Percentiles rank a stretch among this genome's conserved stretches.
phyloP scores from a whole-genome alignment of 1,140 invertebrate genomes.

The Lordiphosa collinella region DNA sequence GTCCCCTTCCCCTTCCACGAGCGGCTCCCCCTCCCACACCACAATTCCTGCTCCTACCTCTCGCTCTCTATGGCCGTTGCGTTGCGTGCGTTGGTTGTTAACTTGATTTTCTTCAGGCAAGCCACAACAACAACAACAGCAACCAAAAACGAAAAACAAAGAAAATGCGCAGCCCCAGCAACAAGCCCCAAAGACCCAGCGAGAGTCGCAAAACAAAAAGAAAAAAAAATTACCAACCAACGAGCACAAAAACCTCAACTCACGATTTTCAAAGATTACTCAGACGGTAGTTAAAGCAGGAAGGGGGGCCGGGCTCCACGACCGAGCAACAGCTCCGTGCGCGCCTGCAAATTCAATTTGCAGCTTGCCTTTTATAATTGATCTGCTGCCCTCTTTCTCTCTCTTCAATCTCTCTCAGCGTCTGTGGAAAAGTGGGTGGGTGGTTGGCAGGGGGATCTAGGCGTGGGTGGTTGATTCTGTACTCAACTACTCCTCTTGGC shows the following conservation, averaged over 20 bases:
- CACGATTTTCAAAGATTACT: slow-evolving; percentile 59
- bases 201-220: slow-evolving; percentile 14
- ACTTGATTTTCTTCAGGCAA: slow-evolving; percentile 71
- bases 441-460: slow-evolving; percentile 30
- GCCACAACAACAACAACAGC: slow-evolving; percentile 15
- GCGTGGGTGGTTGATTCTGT: slow-evolving; percentile 40
- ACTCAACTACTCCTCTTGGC: slow-evolving; percentile 23
- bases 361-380: slow-evolving; percentile 2
- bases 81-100: slow-evolving; percentile 63
- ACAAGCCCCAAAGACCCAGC: slow-evolving; percentile 37
- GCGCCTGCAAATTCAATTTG: slow-evolving; percentile 16
- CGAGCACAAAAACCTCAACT: slow-evolving; percentile 52
- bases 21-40: slow-evolving; percentile 11
- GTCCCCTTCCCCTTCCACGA: too few species aligned
- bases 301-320: slow-evolving; percentile 33
- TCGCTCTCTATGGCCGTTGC: slow-evolving; percentile 23
- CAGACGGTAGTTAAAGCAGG: slow-evolving; percentile 14
- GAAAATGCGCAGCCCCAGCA: slow-evolving; percentile 49
- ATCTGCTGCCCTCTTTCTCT: slow-evolving; percentile 11
- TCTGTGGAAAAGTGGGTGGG: not conserved
- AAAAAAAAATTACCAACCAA: slow-evolving; percentile 29
- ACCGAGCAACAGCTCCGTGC: slow-evolving; percentile 48
- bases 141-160: slow-evolving; percentile 57
- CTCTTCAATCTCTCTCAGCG: slow-evolving; percentile 6
- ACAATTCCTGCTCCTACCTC: slow-evolving; percentile 8